Conservation (phyloP, 2,888 invertebrate species). For the Drosophila nr. medialis region DNA sequence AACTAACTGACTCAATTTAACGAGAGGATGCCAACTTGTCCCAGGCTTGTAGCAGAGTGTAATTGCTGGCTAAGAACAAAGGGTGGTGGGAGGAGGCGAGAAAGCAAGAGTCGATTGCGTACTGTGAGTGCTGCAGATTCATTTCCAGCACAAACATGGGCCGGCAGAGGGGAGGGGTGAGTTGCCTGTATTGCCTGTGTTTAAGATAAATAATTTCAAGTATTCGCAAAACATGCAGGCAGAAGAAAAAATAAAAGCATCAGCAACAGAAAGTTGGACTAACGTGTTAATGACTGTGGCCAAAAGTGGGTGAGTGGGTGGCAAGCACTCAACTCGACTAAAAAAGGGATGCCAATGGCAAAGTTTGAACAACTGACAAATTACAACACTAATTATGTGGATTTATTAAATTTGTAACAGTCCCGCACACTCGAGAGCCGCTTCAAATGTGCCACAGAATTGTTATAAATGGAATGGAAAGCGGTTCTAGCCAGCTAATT, state of each 20-base stretch:
- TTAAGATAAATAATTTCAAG: constrained; percentile 34
- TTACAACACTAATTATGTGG: constrained; percentile 56
- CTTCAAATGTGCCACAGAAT: constrained; percentile 9
- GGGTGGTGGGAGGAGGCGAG: background rate
- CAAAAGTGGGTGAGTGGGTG: constrained; percentile 31
- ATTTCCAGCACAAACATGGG: constrained; percentile 9
- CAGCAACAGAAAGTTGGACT: constrained; percentile 33
- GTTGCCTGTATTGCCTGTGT: constrained; percentile 21
- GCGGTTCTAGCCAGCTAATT: constrained; percentile 2
- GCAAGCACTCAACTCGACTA: constrained; percentile 21
- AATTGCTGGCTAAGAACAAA: background rate
- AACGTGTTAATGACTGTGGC: constrained; percentile 63
- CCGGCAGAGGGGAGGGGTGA: background rate
- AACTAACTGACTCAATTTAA: background rate
- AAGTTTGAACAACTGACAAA: constrained; percentile 50
- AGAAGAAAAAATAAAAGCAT: constrained; percentile 5
- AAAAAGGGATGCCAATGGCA: constrained; percentile 7
- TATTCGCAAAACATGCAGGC: constrained; percentile 39
- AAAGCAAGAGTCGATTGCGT: constrained; percentile 36
- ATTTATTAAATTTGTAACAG: constrained; percentile 43
- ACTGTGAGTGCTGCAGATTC: constrained; percentile 56
- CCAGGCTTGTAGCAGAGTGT: constrained; percentile 27
- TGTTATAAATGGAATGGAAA: constrained; percentile 34
- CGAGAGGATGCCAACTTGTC: background rate
- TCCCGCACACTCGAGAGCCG: background rate